Evolutionary conservation across 2,888 invertebrate genomes (phyloP).

Genomic region (Papilio elwesi): DNA sequence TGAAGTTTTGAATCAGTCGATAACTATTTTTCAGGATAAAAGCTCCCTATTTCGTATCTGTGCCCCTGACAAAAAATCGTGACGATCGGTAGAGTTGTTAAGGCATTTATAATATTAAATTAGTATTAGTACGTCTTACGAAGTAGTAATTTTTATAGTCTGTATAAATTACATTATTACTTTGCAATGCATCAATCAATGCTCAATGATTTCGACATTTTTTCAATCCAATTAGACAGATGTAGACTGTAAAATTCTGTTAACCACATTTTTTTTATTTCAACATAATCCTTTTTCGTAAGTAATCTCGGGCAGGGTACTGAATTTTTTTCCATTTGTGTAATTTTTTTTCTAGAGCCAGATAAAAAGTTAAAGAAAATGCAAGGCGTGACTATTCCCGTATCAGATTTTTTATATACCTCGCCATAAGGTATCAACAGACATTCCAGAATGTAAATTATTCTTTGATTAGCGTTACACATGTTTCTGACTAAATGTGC

Average conservation of each 20-base stretch:
- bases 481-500: conserved; percentile 30
- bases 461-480: conserved; percentile 27
- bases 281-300: conserved; percentile 25
- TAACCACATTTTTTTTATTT: conserved; percentile 19
- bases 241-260: conserved; percentile 4
- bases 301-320: conserved; percentile 15
- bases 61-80: too few relatives aligned
- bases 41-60: too few relatives aligned
- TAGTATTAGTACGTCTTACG: too few relatives aligned
- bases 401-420: conserved; percentile 16
- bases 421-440: conserved; percentile 28
- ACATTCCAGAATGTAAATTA: conserved; percentile 33
- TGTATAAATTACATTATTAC: not conserved
- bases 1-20: too few relatives aligned
- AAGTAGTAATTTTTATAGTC: not conserved
- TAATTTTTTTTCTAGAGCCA: conserved; percentile 8
- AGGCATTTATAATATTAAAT: too few relatives aligned
- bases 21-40: too few relatives aligned
- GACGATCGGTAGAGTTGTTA: too few relatives aligned
- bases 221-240: conserved; percentile 27
- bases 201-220: conserved; percentile 27
- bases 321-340: conserved; percentile 31
- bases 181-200: not conserved
- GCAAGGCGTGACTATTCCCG: conserved; percentile 25
- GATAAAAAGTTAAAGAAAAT: conserved; percentile 21